These are phyloP conservation scores for Falco rusticolus DNA, from an alignment of 2,797 vertebrate genomes.

Conservation along the genomic window DNA sequence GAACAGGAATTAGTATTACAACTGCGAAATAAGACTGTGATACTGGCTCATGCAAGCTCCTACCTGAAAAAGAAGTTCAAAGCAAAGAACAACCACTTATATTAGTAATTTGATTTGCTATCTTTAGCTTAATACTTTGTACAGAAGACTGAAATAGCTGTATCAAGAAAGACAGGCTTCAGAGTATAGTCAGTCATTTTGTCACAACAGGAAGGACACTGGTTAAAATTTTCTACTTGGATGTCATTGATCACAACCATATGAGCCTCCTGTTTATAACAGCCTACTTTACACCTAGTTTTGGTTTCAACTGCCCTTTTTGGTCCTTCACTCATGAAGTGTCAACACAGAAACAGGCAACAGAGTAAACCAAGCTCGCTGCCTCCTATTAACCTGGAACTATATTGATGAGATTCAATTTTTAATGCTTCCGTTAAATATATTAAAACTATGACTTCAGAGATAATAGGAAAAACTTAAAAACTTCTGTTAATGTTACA, in stretches of 20 bases:
- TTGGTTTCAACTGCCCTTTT: background rate
- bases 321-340: background rate
- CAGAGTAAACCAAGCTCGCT: background rate
- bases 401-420: background rate
- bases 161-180: background rate
- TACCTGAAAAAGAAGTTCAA: background rate
- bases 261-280: background rate
- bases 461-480: background rate
- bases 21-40: background rate
- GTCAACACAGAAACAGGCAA: background rate
- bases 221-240: background rate
- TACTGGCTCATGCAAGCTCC: background rate
- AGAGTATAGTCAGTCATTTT: background rate
- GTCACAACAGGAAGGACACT: background rate
- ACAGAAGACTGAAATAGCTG: accelerated
- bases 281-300: background rate
- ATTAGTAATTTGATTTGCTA: too few relatives aligned
- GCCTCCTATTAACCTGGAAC: background rate
- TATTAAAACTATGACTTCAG: background rate
- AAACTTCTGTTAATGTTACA: background rate
- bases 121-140: background rate
- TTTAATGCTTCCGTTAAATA: background rate
- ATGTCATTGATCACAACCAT: background rate
- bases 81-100: background rate
- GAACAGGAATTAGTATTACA: accelerated